A percentile compares a stretch with the other conserved stretches of the same genome.
Evolutionary conservation across 2,113 vertebrate species (phyloP).

Genomic region (Tamias sibiricus): DNA sequence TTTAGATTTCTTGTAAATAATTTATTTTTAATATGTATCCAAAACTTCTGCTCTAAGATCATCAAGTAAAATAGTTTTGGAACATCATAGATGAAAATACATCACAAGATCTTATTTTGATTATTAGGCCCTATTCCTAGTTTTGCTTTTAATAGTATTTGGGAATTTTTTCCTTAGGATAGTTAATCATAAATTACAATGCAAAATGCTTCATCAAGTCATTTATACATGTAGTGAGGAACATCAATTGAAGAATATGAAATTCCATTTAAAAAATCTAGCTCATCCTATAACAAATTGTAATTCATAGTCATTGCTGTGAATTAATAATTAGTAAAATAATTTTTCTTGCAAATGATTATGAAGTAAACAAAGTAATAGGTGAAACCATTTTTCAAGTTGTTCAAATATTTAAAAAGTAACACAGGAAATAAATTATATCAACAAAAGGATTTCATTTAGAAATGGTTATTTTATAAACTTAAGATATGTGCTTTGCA

Average conservation of each 20-base stretch:
- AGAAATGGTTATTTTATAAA: background rate
- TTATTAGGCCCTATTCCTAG: background rate
- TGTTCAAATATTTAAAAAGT: background rate
- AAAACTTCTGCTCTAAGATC: background rate
- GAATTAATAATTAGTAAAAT: background rate
- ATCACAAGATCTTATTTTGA: background rate
- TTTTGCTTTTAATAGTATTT: constrained; percentile 34
- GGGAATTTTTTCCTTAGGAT: background rate
- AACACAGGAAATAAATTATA: background rate
- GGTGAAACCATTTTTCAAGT: background rate
- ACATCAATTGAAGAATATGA: background rate
- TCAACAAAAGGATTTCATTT: background rate
- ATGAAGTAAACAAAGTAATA: background rate
- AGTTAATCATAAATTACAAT: constrained; percentile 15
- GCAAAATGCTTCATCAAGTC: background rate
- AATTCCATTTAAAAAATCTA: constrained; percentile 2
- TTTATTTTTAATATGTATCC: background rate
- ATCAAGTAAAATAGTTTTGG: background rate
- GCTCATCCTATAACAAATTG: constrained; percentile 38
- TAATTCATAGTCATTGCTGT: background rate
- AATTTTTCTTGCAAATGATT: background rate
- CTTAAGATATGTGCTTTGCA: background rate
- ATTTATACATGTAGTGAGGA: background rate
- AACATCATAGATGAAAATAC: background rate
- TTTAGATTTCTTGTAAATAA: background rate